These are phyloP conservation scores for Sepiola atlantica DNA, from an alignment of 2,888 invertebrate species.

Conservation along the genomic window DNA sequence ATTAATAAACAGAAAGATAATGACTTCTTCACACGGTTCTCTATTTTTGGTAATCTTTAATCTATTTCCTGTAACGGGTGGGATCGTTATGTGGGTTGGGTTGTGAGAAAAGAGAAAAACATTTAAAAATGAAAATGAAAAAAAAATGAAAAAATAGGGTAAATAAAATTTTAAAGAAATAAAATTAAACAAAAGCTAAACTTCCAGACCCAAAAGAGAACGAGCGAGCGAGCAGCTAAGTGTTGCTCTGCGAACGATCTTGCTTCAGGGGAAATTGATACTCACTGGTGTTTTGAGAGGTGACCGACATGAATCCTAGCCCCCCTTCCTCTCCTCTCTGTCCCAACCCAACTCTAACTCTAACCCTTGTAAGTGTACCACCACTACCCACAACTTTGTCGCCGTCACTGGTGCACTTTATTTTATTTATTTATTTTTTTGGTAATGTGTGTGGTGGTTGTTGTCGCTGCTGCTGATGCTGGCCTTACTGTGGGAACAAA, in stretches of 20 bases:
- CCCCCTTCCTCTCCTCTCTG: neutral
- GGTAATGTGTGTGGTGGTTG: neutral
- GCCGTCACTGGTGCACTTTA: conserved; percentile 18
- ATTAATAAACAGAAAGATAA: neutral
- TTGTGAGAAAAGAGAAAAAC: neutral
- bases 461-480: neutral
- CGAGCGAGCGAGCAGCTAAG: conserved; percentile 1
- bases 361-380: neutral
- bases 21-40: conserved; percentile 32
- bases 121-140: neutral
- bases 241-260: conserved; percentile 32
- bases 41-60: conserved; percentile 10
- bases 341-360: neutral
- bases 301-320: neutral
- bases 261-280: conserved; percentile 34
- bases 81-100: neutral
- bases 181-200: neutral
- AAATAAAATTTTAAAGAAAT: neutral
- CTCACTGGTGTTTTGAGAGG: conserved; percentile 37
- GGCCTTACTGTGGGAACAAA: conserved; percentile 32
- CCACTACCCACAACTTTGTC: neutral
- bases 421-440: neutral
- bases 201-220: neutral
- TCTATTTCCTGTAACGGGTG: neutral
- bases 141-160: neutral